Evolutionary conservation across 2,888 invertebrate species (phyloP).

Genomic region (Julus scanicus): DNA sequence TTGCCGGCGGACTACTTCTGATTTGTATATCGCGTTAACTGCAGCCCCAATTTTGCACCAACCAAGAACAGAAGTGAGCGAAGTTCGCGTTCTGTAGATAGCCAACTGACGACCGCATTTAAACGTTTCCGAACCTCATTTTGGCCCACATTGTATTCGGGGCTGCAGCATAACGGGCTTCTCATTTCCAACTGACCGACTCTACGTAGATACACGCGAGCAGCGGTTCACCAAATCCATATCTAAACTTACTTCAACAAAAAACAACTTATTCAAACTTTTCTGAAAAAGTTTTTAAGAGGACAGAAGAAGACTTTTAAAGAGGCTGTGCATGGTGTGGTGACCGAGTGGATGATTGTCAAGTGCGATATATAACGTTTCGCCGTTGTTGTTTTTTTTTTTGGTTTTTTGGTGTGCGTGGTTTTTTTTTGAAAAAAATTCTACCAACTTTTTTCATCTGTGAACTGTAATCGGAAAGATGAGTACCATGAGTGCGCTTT

Average conservation of each 20-base stretch:
- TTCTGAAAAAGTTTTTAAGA: too few species aligned
- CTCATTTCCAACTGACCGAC: neutral
- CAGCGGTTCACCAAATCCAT: neutral
- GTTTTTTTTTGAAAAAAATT: neutral
- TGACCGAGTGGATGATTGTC: neutral
- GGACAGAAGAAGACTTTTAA: neutral
- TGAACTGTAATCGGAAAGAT: neutral
- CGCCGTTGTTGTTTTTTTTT: neutral
- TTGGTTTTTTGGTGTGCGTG: neutral
- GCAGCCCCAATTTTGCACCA: constrained; percentile 4
- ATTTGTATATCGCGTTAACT: neutral
- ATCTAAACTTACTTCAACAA: too few species aligned
- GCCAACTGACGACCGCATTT: constrained; percentile 23
- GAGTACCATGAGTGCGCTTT: constrained; percentile 41
- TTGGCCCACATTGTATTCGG: constrained; percentile 23
- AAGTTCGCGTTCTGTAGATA: neutral
- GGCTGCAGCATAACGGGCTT: neutral
- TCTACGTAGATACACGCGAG: too few species aligned
- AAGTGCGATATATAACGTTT: neutral
- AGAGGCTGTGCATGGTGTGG: neutral
- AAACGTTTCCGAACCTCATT: neutral
- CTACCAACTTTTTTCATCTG: neutral
- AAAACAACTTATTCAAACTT: too few species aligned
- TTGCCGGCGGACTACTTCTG: neutral
- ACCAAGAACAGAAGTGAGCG: neutral